Base-by-base conservation (phyloP, 2,888 invertebrate genomes). In the Cryptus viduatorius region DNA sequence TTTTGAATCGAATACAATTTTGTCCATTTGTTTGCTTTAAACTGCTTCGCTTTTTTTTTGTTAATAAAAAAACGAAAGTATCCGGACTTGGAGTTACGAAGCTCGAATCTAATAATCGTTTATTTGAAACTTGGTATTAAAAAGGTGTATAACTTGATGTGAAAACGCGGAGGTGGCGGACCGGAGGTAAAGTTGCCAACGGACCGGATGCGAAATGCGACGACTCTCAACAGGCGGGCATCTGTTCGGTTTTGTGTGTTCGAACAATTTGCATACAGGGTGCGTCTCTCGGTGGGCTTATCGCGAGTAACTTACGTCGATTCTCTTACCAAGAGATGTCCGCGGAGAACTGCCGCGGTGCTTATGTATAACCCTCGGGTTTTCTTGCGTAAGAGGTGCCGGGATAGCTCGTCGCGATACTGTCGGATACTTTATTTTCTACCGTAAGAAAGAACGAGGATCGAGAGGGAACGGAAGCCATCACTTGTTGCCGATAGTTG, bases 121-220 rank as follows among this genome's bases (percentile, higher is more conserved):
- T 48, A 14, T 68, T 68, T n/a, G 14, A 24, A 48, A 31, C 59
- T 14, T 1, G 31, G 12, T 5, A 59, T 31, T n/a, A 24, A 31
- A 14, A n/a, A 59, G 12, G 59, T 8, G 14, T 12, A 59, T 31
- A 29, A 24, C 14, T 12, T 14, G 12, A 14, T 31, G 59, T 24
- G 56, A 29, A 14, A n/a, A 29, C 31, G 59, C 59, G 59, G 59
- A 59, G 59, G 59, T 59, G 31, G 31, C 14, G n/a, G n/a, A 56
- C 42, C 42, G 56, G 37, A 44, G 76, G 50, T 53, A 90, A 91
- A 90, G 91, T 90, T 90, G 90, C 89, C 89, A 88, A 87, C 87
- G 86, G 79, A 85, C 67, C 56, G 67, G 42, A 68, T 78, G 72
- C 59, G 44, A 59, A 72, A 67, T 42, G 59, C 69, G 44, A 69